Base-by-base conservation (phyloP, 2,113 vertebrate genomes). In the Solea solea region DNA sequence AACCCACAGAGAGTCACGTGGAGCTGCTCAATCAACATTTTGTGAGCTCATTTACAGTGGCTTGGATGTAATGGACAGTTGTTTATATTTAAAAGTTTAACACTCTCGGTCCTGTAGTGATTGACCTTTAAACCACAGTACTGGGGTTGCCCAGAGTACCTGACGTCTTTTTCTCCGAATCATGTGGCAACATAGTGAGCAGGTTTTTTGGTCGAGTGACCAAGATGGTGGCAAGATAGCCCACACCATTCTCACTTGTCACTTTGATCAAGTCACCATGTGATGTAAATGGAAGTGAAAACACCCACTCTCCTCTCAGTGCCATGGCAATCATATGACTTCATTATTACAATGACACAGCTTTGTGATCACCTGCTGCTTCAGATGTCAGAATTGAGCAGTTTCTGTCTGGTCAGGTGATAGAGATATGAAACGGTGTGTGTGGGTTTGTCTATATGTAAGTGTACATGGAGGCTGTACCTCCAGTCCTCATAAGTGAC, bases 251-350 rank as follows among this genome's bases (percentile, higher is more conserved):
- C 84, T 87, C 84, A 74, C 81, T 78, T 78, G 48, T 45, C 51
- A 28, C 76, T 89, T 90, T 88, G 84, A 74, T 69, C 64, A 62
- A 72, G 68, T 62, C 68, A 76, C 72, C 86, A 86, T 90, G 81
- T 90, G 90, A 90, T 84, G 80, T 80, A 87, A 83, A 88, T 90
- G 89, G 90, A 92, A 91, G 88, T 90, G 87, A 91, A 72, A 90
- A 83, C 88, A 64, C 86, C 81, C 72, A 88, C 89, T 65, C 71
- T 53, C 41, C 42, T 62, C 70, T 59, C 53, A 42, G 56, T 88
- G 78, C 72, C 71, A 71, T 74, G 79, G 80, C 82, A 81, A 45
- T 88, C 84, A 88, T 83, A 68, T 88, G 88, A 89, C 84, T 87
- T 76, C 81, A 85, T 84, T 88, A 70, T 50, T 76, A 81, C 69